A percentile compares a stretch with the other conserved stretches of the same genome.
Evolutionary conservation across 2,888 invertebrate species (phyloP).

Genomic region (Meandrusa payeni): DNA sequence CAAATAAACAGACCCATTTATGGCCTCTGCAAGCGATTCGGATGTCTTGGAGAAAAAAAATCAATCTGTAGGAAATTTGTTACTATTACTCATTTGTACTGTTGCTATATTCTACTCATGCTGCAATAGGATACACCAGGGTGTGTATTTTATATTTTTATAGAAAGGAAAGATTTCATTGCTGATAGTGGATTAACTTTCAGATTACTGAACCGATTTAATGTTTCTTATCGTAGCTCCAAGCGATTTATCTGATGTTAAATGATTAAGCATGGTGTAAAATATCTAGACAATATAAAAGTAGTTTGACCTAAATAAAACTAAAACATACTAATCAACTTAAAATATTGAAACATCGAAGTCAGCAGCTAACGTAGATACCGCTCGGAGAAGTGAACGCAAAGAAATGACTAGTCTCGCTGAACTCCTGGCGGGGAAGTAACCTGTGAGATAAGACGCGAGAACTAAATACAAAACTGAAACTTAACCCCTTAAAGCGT

Average conservation of each 20-base stretch:
- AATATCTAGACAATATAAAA: no score
- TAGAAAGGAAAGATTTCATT: no score
- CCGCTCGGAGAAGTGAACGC: constrained; percentile 8
- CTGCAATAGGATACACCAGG: no score
- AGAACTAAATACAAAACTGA: constrained; percentile 25
- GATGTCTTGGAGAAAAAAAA: constrained; percentile 2
- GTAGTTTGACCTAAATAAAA: no score
- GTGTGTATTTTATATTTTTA: no score
- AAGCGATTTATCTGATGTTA: no score
- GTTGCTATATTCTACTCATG: no score
- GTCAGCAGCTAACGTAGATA: constrained; percentile 2
- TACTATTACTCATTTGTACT: constrained; percentile 1
- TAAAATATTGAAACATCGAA: not conserved
- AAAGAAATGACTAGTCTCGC: constrained; percentile 24
- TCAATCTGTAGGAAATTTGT: not conserved
- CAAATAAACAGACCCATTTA: constrained; percentile 20
- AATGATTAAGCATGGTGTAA: no score
- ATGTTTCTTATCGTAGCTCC: no score
- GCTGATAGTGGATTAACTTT: no score
- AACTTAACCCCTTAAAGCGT: constrained; percentile 31
- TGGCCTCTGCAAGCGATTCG: not conserved
- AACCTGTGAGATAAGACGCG: constrained; percentile 26
- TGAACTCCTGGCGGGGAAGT: constrained; percentile 24
- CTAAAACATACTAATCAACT: not conserved
- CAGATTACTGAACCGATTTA: no score